Percentiles rank a stretch among this genome's conserved stretches.
Evolutionary conservation across 2,888 invertebrate genomes (phyloP).

Genomic region (Apoda limacodes): DNA sequence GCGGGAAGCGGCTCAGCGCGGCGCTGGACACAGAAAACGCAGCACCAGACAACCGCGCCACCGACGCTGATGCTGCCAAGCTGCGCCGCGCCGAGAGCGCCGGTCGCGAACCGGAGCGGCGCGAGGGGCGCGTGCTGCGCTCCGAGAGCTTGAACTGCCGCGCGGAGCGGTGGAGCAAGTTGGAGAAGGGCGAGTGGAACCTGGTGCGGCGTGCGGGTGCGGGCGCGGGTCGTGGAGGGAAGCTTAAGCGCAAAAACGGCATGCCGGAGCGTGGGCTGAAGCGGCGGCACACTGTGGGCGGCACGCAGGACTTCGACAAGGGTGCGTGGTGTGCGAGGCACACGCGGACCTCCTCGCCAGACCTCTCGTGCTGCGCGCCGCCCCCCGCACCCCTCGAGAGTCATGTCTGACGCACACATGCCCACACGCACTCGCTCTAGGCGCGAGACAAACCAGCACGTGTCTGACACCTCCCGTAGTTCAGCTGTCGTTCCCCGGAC

Average conservation of each 20-base stretch:
- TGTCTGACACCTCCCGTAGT: too few relatives aligned
- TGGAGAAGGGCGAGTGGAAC: conserved; percentile 79
- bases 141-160: conserved; percentile 73
- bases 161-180: conserved; percentile 64
- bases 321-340: conserved; percentile 72
- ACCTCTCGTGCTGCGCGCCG: conserved; percentile 50
- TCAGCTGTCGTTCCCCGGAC: too few relatives aligned
- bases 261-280: conserved; percentile 87
- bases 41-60: conserved; percentile 14
- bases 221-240: conserved; percentile 66
- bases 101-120: conserved; percentile 61
- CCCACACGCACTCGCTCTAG: conserved; percentile 42
- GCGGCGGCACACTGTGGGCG: conserved; percentile 92
- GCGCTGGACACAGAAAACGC: conserved; percentile 22
- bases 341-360: conserved; percentile 71
- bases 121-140: conserved; percentile 68
- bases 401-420: conserved; percentile 37
- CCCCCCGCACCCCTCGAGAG: conserved; percentile 26
- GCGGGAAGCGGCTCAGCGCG: conserved; percentile 35
- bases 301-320: conserved; percentile 85
- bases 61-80: conserved; percentile 31
- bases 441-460: conserved; percentile 47
- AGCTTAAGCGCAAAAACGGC: conserved; percentile 80
- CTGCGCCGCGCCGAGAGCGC: conserved; percentile 73
- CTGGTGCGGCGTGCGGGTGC: conserved; percentile 74